Base-by-base conservation (phyloP, 1,140 invertebrate genomes). In the Mizuhopecten yessoensis region DNA sequence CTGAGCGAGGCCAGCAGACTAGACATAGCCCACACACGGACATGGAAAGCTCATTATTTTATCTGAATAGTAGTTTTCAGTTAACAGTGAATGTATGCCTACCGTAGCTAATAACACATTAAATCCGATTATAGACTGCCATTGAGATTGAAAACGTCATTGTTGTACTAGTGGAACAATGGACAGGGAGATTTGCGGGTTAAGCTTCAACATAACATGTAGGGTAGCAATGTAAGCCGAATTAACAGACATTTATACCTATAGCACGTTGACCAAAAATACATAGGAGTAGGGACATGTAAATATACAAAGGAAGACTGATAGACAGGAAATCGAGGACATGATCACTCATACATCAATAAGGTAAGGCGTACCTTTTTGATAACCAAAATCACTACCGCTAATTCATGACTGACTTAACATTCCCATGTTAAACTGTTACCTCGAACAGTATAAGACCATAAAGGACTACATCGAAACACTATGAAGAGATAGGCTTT, bases 91-190 rank as follows among this genome's bases (percentile, higher is more conserved):
- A n/a, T 17, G 57, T 29, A 75, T 75, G n/a, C 45, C 57, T 75
- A 75, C 57, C 23, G 23, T 75, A 29, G 57, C 57, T 75, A 75
- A 75, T 75, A 45, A 45, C 13, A 39, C 36, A 75, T 75, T 75
- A 75, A 75, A 75, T 75, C n/a, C 57, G 57, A 75, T 75, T 75
- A 75, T 75, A 75, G 29, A 75, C 57, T 75, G 29, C 57, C 57
- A 75, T 75, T 75, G 57, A 75, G 57, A 75, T 75, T 75, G 57
- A 75, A 75, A 75, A 75, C 57, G 57, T 3, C 57, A 75, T 75
- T 75, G 57, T 75, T 75, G 57, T 29, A 29, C 57, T 0, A 75
- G 57, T n/a, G 57, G 57, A 75, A 75, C 57, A 75, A 75, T 75
- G 3, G 57, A 75, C 29, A n/a, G 17, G n/a, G n/a, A n/a, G 45